phyloP scores from a whole-genome alignment of 2,797 vertebrate genomes.

The Lepidocolaptes lacrymiger region DNA sequence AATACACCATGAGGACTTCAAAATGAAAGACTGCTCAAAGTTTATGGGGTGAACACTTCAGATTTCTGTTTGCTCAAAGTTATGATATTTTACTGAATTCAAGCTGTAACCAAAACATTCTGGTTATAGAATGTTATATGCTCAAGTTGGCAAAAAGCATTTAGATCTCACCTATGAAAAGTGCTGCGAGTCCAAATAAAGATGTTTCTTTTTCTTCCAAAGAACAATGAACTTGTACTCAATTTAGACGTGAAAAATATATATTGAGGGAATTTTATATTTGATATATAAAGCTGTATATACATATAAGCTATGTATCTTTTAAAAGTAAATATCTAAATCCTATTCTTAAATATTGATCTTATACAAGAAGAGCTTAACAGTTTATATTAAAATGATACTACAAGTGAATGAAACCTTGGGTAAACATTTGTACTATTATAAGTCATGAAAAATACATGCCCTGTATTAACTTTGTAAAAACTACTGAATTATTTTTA shows the following conservation, averaged over 20 bases:
- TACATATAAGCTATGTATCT: neutral
- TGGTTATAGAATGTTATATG: neutral
- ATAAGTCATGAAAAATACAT: conserved; percentile 47
- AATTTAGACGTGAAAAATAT: conserved; percentile 16
- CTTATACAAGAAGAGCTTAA: conserved; percentile 4
- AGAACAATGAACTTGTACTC: neutral
- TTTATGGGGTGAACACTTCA: neutral
- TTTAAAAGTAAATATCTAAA: conserved; percentile 39
- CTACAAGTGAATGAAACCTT: conserved; percentile 2
- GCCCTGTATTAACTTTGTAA: conserved; percentile 1
- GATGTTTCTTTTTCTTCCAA: neutral
- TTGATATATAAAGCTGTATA: neutral
- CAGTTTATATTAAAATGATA: conserved; percentile 10
- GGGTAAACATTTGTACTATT: neutral
- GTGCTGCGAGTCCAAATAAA: neutral
- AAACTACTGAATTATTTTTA: conserved; percentile 25
- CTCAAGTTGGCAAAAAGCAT: neutral
- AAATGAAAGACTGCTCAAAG: neutral
- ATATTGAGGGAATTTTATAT: neutral
- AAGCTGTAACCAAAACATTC: neutral
- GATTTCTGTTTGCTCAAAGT: neutral
- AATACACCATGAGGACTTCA: neutral
- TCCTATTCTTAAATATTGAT: conserved; percentile 44
- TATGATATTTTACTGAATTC: neutral
- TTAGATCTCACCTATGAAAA: neutral